A percentile compares a stretch with the other conserved stretches of the same genome.
Conservation (phyloP, 2,888 invertebrate genomes). For the Nephrotoma guestfalica region DNA sequence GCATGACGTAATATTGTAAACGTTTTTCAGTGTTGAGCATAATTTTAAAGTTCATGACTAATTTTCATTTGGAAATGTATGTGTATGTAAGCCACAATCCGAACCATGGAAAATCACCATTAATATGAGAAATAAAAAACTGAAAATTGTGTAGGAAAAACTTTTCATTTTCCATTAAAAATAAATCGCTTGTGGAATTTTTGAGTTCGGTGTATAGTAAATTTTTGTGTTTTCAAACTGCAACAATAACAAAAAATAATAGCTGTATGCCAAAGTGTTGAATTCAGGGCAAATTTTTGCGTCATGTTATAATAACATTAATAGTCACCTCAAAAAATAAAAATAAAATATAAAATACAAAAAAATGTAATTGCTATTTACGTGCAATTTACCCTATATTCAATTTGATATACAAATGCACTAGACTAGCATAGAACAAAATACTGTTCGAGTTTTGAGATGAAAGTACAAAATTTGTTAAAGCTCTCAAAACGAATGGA, state of each 20-base stretch:
- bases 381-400: not conserved
- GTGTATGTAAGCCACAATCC: not conserved
- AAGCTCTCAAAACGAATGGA: no score
- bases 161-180: not conserved
- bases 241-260: not conserved
- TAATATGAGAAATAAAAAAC: not conserved
- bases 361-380: not conserved
- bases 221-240: not conserved
- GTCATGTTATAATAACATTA: not conserved
- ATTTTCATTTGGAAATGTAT: not conserved
- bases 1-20: not conserved
- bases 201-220: not conserved
- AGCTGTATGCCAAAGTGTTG: not conserved
- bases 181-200: not conserved
- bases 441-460: not conserved
- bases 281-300: not conserved
- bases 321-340: not conserved
- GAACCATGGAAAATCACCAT: not conserved
- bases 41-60: not conserved
- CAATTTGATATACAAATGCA: not conserved
- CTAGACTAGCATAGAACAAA: not conserved
- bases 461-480: not conserved
- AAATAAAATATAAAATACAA: not conserved
- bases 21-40: not conserved
- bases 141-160: not conserved